phyloP scores from a whole-genome alignment of 2,888 invertebrate genomes.

The Leptogaster cylindrica region DNA sequence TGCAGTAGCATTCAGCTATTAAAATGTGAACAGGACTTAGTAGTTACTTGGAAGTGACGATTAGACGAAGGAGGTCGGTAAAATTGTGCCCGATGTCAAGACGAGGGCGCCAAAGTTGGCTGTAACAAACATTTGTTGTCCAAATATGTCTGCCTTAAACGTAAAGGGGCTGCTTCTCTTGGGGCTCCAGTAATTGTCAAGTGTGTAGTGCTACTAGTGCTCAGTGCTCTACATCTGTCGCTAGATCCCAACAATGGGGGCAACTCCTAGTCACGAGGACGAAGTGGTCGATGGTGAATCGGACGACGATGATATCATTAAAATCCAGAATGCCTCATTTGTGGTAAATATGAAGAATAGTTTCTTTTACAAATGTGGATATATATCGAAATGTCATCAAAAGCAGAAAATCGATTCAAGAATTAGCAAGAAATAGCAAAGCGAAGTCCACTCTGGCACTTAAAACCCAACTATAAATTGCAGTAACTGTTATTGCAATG shows the following conservation, averaged over 20 bases:
- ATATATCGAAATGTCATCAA: conserved; percentile 16
- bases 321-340: conserved; percentile 44
- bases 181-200: conserved; percentile 33
- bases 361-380: too few species aligned
- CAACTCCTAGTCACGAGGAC: conserved; percentile 45
- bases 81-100: too few species aligned
- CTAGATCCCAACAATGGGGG: conserved; percentile 42
- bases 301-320: conserved; percentile 46
- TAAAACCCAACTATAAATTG: too few species aligned
- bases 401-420: conserved; percentile 18
- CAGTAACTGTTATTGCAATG: too few species aligned
- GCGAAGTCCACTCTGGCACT: too few species aligned
- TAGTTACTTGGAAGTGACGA: too few species aligned
- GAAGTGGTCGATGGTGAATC: conserved; percentile 43
- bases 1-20: too few species aligned
- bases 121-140: not conserved
- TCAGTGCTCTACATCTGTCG: conserved; percentile 6
- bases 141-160: conserved; percentile 12
- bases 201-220: conserved; percentile 2
- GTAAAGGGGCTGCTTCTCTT: not conserved
- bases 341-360: conserved; percentile 46
- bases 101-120: conserved; percentile 16
- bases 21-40: too few species aligned
- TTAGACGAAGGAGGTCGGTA: too few species aligned
- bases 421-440: too few species aligned